Percentiles rank a stretch among this genome's conserved stretches.
phyloP scores from a whole-genome alignment of 2,888 invertebrate species.

The Scrobipalpa atriplicella region DNA sequence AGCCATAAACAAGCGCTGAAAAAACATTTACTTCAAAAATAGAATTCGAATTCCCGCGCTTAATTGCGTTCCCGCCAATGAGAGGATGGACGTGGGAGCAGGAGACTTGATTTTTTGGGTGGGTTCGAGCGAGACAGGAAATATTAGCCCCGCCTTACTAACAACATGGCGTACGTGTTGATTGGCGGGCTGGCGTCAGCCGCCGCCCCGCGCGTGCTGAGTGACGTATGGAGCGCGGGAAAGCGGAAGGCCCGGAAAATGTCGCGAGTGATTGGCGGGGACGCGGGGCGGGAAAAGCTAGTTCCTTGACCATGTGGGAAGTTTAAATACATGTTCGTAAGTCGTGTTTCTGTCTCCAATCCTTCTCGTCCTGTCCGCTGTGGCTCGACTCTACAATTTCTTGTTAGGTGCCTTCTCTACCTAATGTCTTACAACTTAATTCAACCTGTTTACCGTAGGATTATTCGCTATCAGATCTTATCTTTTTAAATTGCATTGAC shows the following conservation, averaged over 20 bases:
- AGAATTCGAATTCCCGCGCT: slow-evolving; percentile 81
- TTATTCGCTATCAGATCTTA: background rate
- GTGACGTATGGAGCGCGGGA: slow-evolving; percentile 65
- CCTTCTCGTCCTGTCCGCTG: background rate
- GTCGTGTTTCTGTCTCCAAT: slow-evolving; percentile 7
- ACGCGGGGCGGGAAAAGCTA: slow-evolving; percentile 45
- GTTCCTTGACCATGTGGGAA: slow-evolving; percentile 38
- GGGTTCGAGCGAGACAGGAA: slow-evolving; percentile 56
- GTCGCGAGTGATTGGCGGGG: slow-evolving; percentile 48
- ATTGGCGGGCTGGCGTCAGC: slow-evolving; percentile 80
- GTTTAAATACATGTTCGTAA: background rate
- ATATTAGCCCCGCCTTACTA: slow-evolving; percentile 79
- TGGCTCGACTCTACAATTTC: background rate
- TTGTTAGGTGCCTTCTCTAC: background rate
- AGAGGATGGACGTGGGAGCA: slow-evolving; percentile 65
- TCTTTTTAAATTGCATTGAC: background rate
- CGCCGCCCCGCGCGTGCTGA: slow-evolving; percentile 55
- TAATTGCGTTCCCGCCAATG: slow-evolving; percentile 80
- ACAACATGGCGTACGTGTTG: slow-evolving; percentile 85
- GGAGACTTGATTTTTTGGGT: slow-evolving; percentile 54
- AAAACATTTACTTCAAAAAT: slow-evolving; percentile 81
- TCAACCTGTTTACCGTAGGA: background rate
- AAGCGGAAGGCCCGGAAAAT: slow-evolving; percentile 66
- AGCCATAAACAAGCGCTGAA: slow-evolving; percentile 71
- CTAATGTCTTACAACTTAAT: background rate